These are phyloP conservation scores for Xanthostigma xanthostigma DNA, from an alignment of 2,888 invertebrate genomes.

Conservation along the genomic window DNA sequence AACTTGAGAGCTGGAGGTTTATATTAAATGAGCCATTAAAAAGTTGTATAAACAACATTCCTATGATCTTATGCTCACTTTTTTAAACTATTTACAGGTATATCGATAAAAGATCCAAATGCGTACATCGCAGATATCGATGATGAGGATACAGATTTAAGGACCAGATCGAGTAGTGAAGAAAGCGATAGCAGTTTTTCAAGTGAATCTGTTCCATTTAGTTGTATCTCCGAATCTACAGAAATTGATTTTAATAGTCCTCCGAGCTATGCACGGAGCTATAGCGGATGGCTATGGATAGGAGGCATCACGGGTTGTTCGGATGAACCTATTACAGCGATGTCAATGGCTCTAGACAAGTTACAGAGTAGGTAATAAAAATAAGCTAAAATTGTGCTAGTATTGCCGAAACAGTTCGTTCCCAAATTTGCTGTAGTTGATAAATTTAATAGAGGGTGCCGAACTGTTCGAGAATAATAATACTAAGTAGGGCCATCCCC, in stretches of 20 bases:
- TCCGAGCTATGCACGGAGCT: constrained; percentile 22
- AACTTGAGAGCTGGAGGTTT: no score
- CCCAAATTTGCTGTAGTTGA: no score
- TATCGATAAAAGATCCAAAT: constrained; percentile 7
- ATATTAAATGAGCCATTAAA: no score
- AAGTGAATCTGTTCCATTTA: background rate
- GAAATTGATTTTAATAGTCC: background rate
- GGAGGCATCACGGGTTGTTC: constrained; percentile 64
- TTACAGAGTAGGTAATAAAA: constrained; percentile 57
- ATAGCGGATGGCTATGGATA: constrained; percentile 73
- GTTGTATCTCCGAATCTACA: background rate
- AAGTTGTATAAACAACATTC: no score
- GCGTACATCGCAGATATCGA: constrained; percentile 25
- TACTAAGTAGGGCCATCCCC: no score
- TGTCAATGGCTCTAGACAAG: constrained; percentile 56
- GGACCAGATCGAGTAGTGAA: constrained; percentile 12
- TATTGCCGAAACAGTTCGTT: no score
- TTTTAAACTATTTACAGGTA: background rate
- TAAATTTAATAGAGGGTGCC: no score
- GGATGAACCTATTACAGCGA: constrained; percentile 45
- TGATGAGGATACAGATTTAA: constrained; percentile 5
- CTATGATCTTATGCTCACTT: no score
- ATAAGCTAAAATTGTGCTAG: no score
- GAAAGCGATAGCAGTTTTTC: constrained; percentile 15
- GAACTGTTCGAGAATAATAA: no score